Percentiles rank a stretch among this genome's conserved stretches.
These are phyloP conservation scores for Nannoperca obscura DNA, from an alignment of 2,797 vertebrate genomes.

Conservation along the genomic window DNA sequence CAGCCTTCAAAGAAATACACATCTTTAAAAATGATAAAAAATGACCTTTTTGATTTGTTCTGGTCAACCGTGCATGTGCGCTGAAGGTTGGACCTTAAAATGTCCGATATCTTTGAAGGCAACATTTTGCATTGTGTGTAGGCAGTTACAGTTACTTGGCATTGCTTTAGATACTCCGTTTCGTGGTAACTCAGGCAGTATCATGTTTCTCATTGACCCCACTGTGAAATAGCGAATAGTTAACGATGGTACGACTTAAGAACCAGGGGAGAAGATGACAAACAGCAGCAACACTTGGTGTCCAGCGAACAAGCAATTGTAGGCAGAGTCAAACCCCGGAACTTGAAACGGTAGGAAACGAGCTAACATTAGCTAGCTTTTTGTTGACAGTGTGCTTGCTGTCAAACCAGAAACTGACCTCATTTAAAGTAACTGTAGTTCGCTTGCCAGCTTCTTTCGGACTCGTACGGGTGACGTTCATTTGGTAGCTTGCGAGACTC, in stretches of 20 bases:
- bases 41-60: background rate
- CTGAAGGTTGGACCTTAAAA: fast-evolving
- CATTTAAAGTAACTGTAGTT: background rate
- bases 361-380: constrained; percentile 78
- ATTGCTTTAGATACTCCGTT: constrained; percentile 10
- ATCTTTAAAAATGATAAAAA: background rate
- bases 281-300: constrained; percentile 31
- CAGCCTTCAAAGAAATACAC: background rate
- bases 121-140: constrained; percentile 20
- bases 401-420: constrained; percentile 63
- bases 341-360: constrained; percentile 58
- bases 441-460: background rate
- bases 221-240: background rate
- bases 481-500: background rate
- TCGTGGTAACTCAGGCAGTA: constrained; percentile 14
- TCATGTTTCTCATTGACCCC: constrained; percentile 32
- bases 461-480: background rate
- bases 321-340: constrained; percentile 70
- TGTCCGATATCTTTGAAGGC: constrained; percentile 33
- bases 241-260: background rate
- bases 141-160: constrained; percentile 38
- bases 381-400: constrained; percentile 76
- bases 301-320: constrained; percentile 30
- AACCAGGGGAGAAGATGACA: constrained; percentile 55
- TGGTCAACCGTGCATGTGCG: background rate